Base-by-base conservation (phyloP, 2,797 vertebrate genomes). In the Silurus lanzhouensis region DNA sequence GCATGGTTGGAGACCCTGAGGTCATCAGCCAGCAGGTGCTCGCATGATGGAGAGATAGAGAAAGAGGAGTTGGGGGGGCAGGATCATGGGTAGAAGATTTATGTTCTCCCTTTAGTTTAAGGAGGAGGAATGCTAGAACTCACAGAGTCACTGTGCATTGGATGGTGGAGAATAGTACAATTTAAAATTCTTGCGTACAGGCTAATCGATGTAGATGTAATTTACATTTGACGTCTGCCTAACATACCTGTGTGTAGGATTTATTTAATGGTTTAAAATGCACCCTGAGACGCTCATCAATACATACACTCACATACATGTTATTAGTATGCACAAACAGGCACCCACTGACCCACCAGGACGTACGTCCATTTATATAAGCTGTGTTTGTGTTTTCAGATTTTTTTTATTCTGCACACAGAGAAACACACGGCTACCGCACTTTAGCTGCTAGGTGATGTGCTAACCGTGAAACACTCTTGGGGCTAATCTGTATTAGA, bases 11-110 rank as follows among this genome's bases (percentile, higher is more conserved):
- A 92, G 90, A 92, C 90, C 89, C 93, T 95, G 94, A 95, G 94
- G 93, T 95, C 94, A 95, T 91, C 87, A 86, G 89, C 91, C 91
- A 94, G 92, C 95, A 95, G 95, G 95, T 95, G 91, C 88, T 90
- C 87, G 20, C 85, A 87, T 86, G 89, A 90, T 90, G 86, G 82
- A 78, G 81, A 84, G 74, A 52, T 44, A 52, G 77, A 31, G 85
- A 66, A 83, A 80, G 85, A 75, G 86, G 48, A 86, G 46, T 78
- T 22, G 17, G n/a, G n/a, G 20, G 60, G 61, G 44, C 20, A 3
- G 63, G 79, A 44, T 27, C 9, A 81, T 71, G 58, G 81, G 46
- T 82, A 46, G 52, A 61, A 52, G 76, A 77, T 86, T 84, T 72
- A 83, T 89, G 93, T 90, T 92, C 87, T 63, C 70, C 83, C 92